A percentile compares a stretch with the other conserved stretches of the same genome.
phyloP scores from a whole-genome alignment of 2,888 invertebrate species.

The Actias luna region DNA sequence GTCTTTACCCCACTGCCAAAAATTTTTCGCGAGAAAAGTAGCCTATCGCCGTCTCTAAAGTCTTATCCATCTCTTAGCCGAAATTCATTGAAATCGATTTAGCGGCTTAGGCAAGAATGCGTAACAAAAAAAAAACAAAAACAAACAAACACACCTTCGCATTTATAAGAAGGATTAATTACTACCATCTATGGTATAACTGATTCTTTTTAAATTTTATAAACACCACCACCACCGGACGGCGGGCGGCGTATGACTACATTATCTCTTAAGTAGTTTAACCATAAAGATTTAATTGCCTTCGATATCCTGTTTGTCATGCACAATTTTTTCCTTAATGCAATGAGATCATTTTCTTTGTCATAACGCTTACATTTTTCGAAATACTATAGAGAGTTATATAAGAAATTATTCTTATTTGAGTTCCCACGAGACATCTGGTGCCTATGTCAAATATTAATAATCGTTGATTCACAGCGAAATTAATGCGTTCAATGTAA shows the following conservation, averaged over 20 bases:
- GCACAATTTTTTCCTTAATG: not conserved
- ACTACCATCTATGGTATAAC: not conserved
- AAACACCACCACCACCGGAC: not conserved
- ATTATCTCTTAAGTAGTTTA: conserved; percentile 1
- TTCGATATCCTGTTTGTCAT: conserved; percentile 1
- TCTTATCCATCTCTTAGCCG: too few species aligned
- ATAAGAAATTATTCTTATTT: not conserved
- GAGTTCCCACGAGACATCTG: not conserved
- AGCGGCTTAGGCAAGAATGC: too few species aligned
- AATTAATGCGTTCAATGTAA: not conserved
- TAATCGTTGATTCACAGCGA: not conserved
- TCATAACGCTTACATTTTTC: not conserved
- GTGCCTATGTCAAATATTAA: not conserved
- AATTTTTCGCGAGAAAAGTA: too few species aligned
- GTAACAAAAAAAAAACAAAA: too few species aligned
- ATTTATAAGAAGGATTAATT: too few species aligned
- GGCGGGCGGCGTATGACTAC: not conserved
- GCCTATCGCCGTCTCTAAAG: too few species aligned
- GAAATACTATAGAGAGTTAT: not conserved
- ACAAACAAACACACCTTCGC: too few species aligned
- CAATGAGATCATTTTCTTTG: not conserved
- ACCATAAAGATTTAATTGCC: not conserved
- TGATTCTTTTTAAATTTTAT: not conserved
- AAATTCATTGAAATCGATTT: too few species aligned
- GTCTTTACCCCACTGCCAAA: too few species aligned